Conservation (phyloP, 2,113 vertebrate species). For the Gracilinanus agilis region DNA sequence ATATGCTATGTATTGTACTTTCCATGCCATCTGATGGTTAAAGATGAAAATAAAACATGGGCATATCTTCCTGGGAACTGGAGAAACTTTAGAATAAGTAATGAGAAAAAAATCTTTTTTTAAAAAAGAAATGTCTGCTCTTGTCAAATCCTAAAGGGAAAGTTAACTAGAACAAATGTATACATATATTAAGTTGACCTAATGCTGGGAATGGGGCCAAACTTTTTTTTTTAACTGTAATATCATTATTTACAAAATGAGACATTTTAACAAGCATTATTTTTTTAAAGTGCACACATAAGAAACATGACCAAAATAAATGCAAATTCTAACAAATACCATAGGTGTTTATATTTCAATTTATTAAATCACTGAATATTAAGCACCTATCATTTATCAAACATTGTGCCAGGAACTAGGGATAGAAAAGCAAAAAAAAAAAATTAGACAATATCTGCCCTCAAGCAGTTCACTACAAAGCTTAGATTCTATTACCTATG, state of each 20-base stretch:
- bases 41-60: constrained; percentile 38
- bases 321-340: constrained; percentile 58
- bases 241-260: constrained; percentile 66
- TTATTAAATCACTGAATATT: not conserved
- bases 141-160: constrained; percentile 60
- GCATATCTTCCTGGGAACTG: constrained; percentile 10
- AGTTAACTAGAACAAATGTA: constrained; percentile 47
- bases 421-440: not conserved
- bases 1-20: constrained; percentile 14
- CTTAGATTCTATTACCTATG: constrained; percentile 42
- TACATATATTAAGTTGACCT: constrained; percentile 52
- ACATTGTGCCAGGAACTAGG: not conserved
- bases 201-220: constrained; percentile 57
- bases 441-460: not conserved
- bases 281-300: constrained; percentile 61
- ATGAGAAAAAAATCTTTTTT: constrained; percentile 31
- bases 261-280: constrained; percentile 57
- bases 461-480: not conserved
- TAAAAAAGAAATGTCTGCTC: constrained; percentile 25
- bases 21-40: constrained; percentile 48
- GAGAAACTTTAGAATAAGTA: constrained; percentile 33
- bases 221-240: constrained; percentile 52
- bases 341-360: constrained; percentile 47
- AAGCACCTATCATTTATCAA: not conserved
- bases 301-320: constrained; percentile 67